These are phyloP conservation scores for Xyrauchen texanus DNA, from an alignment of 2,113 vertebrate species.

Conservation along the genomic window DNA sequence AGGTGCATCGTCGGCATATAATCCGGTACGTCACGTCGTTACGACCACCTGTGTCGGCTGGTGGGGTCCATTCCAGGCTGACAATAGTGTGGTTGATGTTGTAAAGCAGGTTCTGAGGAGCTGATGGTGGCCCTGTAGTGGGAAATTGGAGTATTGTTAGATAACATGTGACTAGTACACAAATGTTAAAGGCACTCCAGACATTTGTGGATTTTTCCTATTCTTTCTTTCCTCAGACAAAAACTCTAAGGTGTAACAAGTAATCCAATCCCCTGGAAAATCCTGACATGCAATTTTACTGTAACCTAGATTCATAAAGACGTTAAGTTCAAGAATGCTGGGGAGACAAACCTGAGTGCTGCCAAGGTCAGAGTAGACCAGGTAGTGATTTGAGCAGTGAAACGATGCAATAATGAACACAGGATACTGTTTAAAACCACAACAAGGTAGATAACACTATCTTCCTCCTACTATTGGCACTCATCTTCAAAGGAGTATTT, in stretches of 20 bases:
- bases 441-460: conserved; percentile 4
- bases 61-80: conserved; percentile 93
- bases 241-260: conserved; percentile 51
- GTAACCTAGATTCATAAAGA: conserved; percentile 61
- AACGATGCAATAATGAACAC: conserved; percentile 37
- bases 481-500: conserved; percentile 22
- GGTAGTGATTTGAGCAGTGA: conserved; percentile 30
- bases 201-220: conserved; percentile 61
- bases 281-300: conserved; percentile 71
- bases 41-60: conserved; percentile 91
- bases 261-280: conserved; percentile 59
- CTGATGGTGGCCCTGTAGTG: conserved; percentile 90
- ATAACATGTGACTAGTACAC: conserved; percentile 12
- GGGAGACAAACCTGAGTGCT: conserved; percentile 36
- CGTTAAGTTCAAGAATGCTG: conserved; percentile 50
- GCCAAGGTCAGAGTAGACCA: conserved; percentile 62
- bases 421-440: neutral
- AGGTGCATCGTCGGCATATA: conserved; percentile 91
- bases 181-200: conserved; percentile 48
- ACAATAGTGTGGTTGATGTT: conserved; percentile 99
- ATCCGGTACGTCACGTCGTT: conserved; percentile 93
- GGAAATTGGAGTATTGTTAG: conserved; percentile 49
- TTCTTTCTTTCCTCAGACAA: conserved; percentile 39
- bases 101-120: conserved; percentile 98
- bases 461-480: conserved; percentile 14